Conservation (phyloP, 2,888 invertebrate species). For the Buathra laborator region DNA sequence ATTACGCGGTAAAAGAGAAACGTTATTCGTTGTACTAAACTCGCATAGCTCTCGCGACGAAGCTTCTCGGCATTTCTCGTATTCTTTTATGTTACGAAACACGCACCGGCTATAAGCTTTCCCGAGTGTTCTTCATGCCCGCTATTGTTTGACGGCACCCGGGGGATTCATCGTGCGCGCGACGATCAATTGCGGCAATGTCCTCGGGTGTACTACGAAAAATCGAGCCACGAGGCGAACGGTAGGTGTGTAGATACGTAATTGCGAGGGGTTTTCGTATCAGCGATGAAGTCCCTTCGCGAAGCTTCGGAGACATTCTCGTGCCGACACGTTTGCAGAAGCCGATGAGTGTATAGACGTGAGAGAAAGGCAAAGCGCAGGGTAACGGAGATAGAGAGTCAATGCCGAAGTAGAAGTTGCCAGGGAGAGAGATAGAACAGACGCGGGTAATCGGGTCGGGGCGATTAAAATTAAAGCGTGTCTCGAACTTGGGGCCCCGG, state of each 20-base stretch:
- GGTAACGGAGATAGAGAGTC: neutral
- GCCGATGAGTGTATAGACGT: conserved; percentile 2
- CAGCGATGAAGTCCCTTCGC: conserved; percentile 15
- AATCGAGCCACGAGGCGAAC: neutral
- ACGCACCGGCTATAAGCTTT: neutral
- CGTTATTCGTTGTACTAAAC: neutral
- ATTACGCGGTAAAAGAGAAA: neutral
- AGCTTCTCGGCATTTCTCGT: neutral
- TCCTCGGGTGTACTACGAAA: neutral
- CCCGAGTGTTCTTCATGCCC: conserved; percentile 26
- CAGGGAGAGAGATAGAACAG: conserved; percentile 3
- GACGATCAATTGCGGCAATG: conserved; percentile 44
- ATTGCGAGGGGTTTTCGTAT: conserved; percentile 27
- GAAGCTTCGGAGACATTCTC: conserved; percentile 28
- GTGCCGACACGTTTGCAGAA: conserved; percentile 25
- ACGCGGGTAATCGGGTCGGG: conserved; percentile 53
- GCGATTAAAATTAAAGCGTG: conserved; percentile 66
- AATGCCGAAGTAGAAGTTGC: neutral
- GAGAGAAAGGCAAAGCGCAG: conserved; percentile 20
- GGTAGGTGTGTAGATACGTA: conserved; percentile 21
- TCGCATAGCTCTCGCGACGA: conserved; percentile 1
- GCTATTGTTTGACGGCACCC: conserved; percentile 43
- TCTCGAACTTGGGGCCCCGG: conserved; percentile 45
- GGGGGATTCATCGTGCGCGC: conserved; percentile 44
- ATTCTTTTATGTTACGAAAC: conserved; percentile 9